These are phyloP conservation scores for Alexandromys oeconomus DNA, from an alignment of 2,797 vertebrate genomes.

Conservation along the genomic window DNA sequence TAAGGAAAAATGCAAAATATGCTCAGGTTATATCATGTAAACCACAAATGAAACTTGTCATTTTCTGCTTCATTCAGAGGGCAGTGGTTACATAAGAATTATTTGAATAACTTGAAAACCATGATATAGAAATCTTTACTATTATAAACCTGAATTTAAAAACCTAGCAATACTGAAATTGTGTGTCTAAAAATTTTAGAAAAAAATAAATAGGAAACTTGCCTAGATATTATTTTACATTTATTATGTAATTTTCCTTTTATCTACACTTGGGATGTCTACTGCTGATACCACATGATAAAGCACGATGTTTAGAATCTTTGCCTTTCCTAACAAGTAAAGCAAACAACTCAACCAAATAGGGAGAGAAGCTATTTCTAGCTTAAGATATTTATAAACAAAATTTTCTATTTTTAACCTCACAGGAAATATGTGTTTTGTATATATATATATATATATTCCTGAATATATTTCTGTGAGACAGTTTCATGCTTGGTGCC, in stretches of 20 bases:
- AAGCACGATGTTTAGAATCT: neutral
- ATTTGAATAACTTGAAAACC: constrained; percentile 49
- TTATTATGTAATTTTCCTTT: neutral
- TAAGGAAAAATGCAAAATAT: constrained; percentile 59
- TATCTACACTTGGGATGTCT: neutral
- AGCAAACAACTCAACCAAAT: neutral
- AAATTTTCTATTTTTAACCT: neutral
- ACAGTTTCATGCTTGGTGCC: neutral
- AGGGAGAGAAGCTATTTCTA: neutral
- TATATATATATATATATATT: neutral
- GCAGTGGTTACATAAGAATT: constrained; percentile 62
- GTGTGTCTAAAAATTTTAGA: neutral
- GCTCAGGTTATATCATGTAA: constrained; percentile 58
- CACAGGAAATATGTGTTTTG: neutral
- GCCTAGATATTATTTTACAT: constrained; percentile 1
- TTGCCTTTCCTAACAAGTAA: neutral
- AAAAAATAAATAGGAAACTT: neutral
- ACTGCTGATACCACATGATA: neutral
- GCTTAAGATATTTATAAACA: neutral
- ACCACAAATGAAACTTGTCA: constrained; percentile 58
- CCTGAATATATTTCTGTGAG: neutral
- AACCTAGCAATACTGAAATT: constrained; percentile 46
- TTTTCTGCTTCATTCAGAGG: constrained; percentile 63
- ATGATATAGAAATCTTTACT: constrained; percentile 25
- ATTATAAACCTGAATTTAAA: constrained; percentile 34